Base-by-base conservation (phyloP, 2,113 vertebrate species). In the Corythoichthys intestinalis region DNA sequence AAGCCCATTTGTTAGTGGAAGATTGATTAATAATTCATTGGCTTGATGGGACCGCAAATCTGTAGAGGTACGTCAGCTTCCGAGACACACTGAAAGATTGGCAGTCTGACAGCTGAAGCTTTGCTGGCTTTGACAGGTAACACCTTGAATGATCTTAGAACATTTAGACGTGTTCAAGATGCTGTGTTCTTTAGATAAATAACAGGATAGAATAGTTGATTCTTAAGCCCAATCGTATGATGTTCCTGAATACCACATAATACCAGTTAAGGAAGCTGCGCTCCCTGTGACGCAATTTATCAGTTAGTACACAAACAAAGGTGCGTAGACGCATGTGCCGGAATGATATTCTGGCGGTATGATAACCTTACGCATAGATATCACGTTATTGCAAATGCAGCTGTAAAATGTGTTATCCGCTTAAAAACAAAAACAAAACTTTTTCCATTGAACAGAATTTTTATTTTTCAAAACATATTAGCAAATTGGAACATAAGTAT, bases 21-120 rank as follows among this genome's bases (percentile, higher is more conserved):
- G 71, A 28, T 73, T 83, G 74, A 82, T 89, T 89, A 89, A 90
- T 88, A 84, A 86, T 89, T 85, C 57, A 87, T 76, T 41, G 20
- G 66, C 83, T 80, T 69, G 63, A 74, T 73, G 60, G 65, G 62
- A 81, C 70, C 76, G 81, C 83, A 80, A 83, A 86, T 84, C 80
- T 75, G 70, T 47, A 71, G 75, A 83, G 52, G 70, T 52, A 79
- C 78, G 75, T 75, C 73, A 67, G 77, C 66, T 74, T 50, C 49
- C 28, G 57, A 65, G 50, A 70, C 48, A 54, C 67, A 46, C 4
- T 60, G 56, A 70, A 56, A 46, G 49, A 52, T 58, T 34, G 67
- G 20, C 70, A 67, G 73, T 41, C 66, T 61, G 64, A 77, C 60
- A 74, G 34, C 46, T 48, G 58, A 37, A 67, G 79, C 46, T 76